Conservation (phyloP, 2,113 vertebrate species). For the Nymphicus hollandicus region DNA sequence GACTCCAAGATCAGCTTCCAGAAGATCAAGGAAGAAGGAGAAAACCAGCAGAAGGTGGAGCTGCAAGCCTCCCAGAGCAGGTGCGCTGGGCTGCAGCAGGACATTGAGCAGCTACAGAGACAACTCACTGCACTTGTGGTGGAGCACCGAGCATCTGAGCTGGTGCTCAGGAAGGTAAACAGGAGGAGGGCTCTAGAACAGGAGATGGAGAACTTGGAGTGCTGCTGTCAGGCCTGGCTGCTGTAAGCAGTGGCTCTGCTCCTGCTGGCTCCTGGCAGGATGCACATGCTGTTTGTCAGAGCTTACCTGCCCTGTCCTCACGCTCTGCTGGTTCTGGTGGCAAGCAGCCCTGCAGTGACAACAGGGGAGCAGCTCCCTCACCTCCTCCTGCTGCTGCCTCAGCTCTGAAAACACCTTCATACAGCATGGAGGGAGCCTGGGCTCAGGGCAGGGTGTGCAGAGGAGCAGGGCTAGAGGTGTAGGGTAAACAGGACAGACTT, state of each 20-base stretch:
- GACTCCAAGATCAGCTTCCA: constrained; percentile 53
- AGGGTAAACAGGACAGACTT: neutral
- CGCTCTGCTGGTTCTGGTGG: neutral
- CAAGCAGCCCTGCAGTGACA: neutral
- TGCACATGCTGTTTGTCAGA: neutral
- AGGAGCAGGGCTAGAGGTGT: neutral
- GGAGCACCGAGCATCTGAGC: constrained; percentile 75
- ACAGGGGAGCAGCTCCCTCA: neutral
- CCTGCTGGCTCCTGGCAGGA: neutral
- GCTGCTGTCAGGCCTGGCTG: neutral
- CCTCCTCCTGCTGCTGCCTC: neutral
- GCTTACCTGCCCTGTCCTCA: neutral
- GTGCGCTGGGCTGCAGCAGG: constrained; percentile 66
- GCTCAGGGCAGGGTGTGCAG: neutral
- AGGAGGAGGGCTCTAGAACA: neutral
- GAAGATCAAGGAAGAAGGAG: constrained; percentile 45
- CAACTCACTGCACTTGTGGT: constrained; percentile 66
- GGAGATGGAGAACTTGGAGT: neutral
- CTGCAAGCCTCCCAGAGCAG: constrained; percentile 56
- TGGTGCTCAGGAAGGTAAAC: constrained; percentile 77
- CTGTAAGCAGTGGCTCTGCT: neutral
- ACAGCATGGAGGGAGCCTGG: neutral
- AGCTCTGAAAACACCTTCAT: neutral
- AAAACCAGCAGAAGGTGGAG: constrained; percentile 67
- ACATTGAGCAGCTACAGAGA: constrained; percentile 59